Evolutionary conservation across 2,797 vertebrate genomes (phyloP).

Genomic region (Bradypodion pumilum): DNA sequence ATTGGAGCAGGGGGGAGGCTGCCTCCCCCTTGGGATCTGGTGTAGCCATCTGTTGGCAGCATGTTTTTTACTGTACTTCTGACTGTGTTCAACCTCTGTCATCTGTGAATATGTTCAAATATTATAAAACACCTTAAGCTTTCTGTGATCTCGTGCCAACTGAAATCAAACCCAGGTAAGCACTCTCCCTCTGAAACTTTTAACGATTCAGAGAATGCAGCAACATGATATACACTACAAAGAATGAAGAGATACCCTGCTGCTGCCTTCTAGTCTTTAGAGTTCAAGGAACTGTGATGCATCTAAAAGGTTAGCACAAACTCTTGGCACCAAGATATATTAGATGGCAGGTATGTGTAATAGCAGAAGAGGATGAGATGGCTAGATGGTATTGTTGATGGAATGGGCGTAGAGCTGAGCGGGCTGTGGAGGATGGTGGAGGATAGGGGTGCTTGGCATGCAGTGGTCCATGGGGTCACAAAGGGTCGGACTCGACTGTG

Average conservation of each 20-base stretch:
- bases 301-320: neutral
- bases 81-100: neutral
- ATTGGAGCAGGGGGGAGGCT: neutral
- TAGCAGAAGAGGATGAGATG: too few species aligned
- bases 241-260: neutral
- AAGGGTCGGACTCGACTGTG: too few species aligned
- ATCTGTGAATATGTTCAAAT: neutral
- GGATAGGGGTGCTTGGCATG: too few species aligned
- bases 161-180: neutral
- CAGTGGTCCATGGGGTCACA: too few species aligned
- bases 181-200: neutral
- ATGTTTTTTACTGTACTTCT: neutral
- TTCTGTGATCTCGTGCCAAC: neutral
- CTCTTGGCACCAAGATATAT: neutral
- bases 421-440: too few species aligned
- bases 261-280: neutral
- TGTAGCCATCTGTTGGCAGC: neutral
- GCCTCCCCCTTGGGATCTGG: neutral
- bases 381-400: too few species aligned
- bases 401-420: too few species aligned
- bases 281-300: neutral
- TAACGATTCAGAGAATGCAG: neutral
- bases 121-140: neutral
- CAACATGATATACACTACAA: neutral
- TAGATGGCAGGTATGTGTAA: neutral